phyloP scores from a whole-genome alignment of 2,113 vertebrate genomes.

The Istiophorus platypterus region DNA sequence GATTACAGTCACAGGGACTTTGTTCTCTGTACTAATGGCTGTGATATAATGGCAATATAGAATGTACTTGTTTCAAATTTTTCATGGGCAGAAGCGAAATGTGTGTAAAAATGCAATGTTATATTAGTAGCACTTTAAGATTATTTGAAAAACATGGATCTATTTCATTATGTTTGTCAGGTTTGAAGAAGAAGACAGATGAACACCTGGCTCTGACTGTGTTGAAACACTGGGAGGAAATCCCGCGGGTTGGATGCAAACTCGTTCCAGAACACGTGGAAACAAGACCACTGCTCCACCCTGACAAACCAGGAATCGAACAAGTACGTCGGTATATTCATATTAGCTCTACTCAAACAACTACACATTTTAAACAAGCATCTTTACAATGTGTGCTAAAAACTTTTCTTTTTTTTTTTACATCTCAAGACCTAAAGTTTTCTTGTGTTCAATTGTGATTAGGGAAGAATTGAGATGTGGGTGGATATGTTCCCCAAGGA shows the following conservation, averaged over 20 bases:
- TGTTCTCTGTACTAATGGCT: no score
- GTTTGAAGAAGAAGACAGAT: slow-evolving; percentile 93
- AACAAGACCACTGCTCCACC: slow-evolving; percentile 92
- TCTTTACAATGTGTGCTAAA: not conserved
- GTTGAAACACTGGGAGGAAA: slow-evolving; percentile 93
- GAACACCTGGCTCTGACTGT: slow-evolving; percentile 92
- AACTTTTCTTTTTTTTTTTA: not conserved
- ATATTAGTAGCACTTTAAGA: not conserved
- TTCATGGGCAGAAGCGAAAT: not conserved
- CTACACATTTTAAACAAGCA: not conserved
- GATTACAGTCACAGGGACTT: not conserved
- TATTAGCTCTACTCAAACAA: not conserved
- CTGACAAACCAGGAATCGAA: slow-evolving; percentile 97
- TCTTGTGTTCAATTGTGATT: slow-evolving; percentile 10
- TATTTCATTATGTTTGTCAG: slow-evolving; percentile 72
- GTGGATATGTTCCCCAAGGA: slow-evolving; percentile 99
- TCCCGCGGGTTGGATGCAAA: slow-evolving; percentile 90
- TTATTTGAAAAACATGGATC: rapidly evolving
- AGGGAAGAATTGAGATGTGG: slow-evolving; percentile 99
- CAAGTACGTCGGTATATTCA: slow-evolving; percentile 83
- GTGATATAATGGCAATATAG: not conserved
- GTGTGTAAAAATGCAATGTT: not conserved
- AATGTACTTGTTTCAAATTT: not conserved
- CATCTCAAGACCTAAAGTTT: not conserved
- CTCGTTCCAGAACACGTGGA: slow-evolving; percentile 95